Evolutionary conservation across 2,797 vertebrate species (phyloP), one percentile per base, ranked within the genome.

Genomic region (Cetoscarus ocellatus): DNA sequence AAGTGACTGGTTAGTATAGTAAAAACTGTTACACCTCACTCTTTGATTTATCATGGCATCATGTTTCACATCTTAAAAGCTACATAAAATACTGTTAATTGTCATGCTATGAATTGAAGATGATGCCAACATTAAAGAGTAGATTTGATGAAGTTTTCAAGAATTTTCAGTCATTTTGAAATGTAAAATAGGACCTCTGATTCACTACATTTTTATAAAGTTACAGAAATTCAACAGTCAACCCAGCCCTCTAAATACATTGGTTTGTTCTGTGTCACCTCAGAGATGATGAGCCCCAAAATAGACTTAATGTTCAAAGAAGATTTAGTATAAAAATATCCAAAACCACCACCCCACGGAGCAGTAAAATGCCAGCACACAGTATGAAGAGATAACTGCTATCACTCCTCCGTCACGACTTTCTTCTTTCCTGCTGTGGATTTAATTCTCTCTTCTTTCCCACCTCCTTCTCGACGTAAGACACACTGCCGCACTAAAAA

Each of bases 391-490:
- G 47, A 58, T 51, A 18, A 36, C 57, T 10, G 36, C 40, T 8
- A 51, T 51, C 7, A 19, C 42, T 34, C 2, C 36, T 4, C 1
- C 2, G 43, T 67, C 50, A 15, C 0, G 1, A 44, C 40, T 70
- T 56, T 54, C 34, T 10, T 61, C 55, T 44, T 6, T 45, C 15
- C 51, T 50, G 45, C 59, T 49, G 44, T 7, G 7, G 43, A 52
- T 11, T 48, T n/a, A 10, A 40, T 54, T 57, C 36, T 9, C 13
- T 8, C 8, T 63, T 18, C 19, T 62, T 50, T 13, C 12, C 12
- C 8, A 11, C 50, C 34, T 19, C 27, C 55, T 64, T 40, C 18
- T 50, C 13, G 67, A 65, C 19, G 48, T 63, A 19, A 43, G 3
- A 65, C 70, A 8, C 38, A 18, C n/a, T 11, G 12, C 15, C 3